These are phyloP conservation scores for Enteromius argenteus DNA, from an alignment of 2,797 vertebrate genomes.

Conservation along the genomic window DNA sequence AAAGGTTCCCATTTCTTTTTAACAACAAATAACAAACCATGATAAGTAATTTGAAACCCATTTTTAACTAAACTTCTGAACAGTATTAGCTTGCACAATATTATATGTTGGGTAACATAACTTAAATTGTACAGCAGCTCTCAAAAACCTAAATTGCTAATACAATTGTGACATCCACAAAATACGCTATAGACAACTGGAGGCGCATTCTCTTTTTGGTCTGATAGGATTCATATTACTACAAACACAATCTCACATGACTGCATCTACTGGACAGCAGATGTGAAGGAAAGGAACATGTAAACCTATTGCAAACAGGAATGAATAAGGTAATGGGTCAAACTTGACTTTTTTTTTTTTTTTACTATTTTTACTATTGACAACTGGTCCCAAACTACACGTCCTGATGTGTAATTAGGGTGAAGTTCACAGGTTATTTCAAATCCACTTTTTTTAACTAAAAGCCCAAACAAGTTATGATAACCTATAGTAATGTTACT, in stretches of 20 bases:
- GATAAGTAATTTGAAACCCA: conserved; percentile 38
- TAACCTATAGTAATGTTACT: background rate
- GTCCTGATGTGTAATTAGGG: conserved; percentile 3
- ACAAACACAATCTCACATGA: conserved; percentile 42
- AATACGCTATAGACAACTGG: conserved; percentile 40
- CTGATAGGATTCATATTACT: conserved; percentile 45
- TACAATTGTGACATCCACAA: conserved; percentile 41
- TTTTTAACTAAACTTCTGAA: conserved; percentile 36
- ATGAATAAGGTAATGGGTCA: conserved; percentile 35
- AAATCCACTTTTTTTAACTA: background rate
- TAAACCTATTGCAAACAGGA: conserved; percentile 53
- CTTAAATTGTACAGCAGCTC: conserved; percentile 58
- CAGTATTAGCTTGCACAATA: conserved; percentile 37
- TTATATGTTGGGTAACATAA: conserved; percentile 56
- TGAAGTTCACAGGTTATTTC: conserved; percentile 5
- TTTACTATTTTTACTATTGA: conserved; percentile 13
- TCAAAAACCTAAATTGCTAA: conserved; percentile 32
- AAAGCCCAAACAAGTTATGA: background rate
- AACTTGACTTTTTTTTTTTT: conserved; percentile 13
- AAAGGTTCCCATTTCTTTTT: conserved; percentile 58
- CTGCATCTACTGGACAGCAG: conserved; percentile 23
- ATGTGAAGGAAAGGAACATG: conserved; percentile 28
- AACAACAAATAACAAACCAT: conserved; percentile 33
- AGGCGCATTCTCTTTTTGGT: conserved; percentile 62
- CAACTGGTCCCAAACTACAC: conserved; percentile 68